phyloP scores from a whole-genome alignment of 2,888 invertebrate genomes.

The Acrobasis consociella region DNA sequence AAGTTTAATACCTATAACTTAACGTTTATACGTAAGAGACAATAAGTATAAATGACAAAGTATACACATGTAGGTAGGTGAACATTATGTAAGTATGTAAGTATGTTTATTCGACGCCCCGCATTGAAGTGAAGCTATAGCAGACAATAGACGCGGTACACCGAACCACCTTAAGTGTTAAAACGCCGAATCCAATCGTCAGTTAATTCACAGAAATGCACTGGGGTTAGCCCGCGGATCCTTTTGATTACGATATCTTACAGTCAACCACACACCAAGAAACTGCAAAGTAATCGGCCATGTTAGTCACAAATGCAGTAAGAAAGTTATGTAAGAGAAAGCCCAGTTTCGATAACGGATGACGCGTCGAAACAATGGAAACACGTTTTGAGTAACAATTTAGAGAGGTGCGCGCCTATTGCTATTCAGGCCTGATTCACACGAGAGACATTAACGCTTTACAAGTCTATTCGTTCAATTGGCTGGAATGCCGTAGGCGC shows the following conservation, averaged over 20 bases:
- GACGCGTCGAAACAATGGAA: slow-evolving; percentile 9
- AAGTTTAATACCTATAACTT: too few relatives aligned
- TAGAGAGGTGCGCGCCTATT: too few relatives aligned
- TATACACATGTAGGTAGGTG: too few relatives aligned
- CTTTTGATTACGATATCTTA: slow-evolving; percentile 99
- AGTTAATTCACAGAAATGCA: slow-evolving; percentile 94
- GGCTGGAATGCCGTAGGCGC: too few relatives aligned
- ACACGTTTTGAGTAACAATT: neutral
- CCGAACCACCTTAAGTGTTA: slow-evolving; percentile 73
- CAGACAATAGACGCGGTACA: slow-evolving; percentile 53
- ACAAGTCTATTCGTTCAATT: too few relatives aligned
- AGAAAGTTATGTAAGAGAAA: slow-evolving; percentile 9
- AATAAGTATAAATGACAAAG: too few relatives aligned
- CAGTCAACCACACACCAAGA: slow-evolving; percentile 97
- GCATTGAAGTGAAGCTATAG: slow-evolving; percentile 27
- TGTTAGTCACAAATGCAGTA: slow-evolving; percentile 13
- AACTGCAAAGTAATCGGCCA: slow-evolving; percentile 87
- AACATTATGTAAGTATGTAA: too few relatives aligned
- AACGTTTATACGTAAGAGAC: too few relatives aligned
- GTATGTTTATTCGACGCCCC: slow-evolving; percentile 17
- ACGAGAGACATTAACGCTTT: too few relatives aligned
- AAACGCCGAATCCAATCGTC: slow-evolving; percentile 56
- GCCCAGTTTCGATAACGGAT: slow-evolving; percentile 1
- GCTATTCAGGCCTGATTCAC: too few relatives aligned
- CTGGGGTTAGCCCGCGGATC: slow-evolving; percentile 98